Conservation (phyloP, 2,113 vertebrate species). For the Himantopus leucocephalus region DNA sequence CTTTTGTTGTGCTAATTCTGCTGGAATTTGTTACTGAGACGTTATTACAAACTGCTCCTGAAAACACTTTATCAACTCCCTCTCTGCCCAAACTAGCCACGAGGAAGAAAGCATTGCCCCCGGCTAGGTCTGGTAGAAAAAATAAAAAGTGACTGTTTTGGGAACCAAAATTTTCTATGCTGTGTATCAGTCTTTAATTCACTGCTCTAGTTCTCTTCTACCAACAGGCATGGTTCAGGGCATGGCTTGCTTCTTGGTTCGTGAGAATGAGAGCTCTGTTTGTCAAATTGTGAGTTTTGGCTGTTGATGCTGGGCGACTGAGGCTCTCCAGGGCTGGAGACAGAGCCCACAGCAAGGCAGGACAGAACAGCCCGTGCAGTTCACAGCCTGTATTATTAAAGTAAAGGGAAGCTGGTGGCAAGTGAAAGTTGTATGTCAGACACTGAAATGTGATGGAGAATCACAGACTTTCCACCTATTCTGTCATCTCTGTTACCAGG, state of each 20-base stretch:
- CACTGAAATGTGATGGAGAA: background rate
- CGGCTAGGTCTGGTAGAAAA: background rate
- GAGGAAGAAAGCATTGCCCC: background rate
- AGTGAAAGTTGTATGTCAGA: background rate
- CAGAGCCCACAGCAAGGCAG: background rate
- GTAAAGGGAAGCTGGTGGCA: background rate
- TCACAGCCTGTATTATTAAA: background rate
- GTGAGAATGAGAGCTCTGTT: background rate
- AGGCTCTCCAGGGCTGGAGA: background rate
- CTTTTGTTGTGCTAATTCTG: background rate
- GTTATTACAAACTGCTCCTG: background rate
- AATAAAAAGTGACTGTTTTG: background rate
- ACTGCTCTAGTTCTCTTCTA: background rate
- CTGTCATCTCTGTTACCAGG: background rate
- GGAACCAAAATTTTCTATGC: background rate
- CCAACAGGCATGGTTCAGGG: background rate
- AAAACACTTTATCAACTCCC: background rate
- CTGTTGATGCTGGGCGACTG: background rate
- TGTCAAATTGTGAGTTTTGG: background rate
- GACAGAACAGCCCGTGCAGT: background rate
- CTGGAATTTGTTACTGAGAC: background rate
- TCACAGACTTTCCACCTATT: background rate
- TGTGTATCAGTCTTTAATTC: background rate
- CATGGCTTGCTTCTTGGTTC: background rate
- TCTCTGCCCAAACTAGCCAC: background rate